Conservation (phyloP, 64 coral and sea anemone genomes). For the Astreopora myriophthalma region DNA sequence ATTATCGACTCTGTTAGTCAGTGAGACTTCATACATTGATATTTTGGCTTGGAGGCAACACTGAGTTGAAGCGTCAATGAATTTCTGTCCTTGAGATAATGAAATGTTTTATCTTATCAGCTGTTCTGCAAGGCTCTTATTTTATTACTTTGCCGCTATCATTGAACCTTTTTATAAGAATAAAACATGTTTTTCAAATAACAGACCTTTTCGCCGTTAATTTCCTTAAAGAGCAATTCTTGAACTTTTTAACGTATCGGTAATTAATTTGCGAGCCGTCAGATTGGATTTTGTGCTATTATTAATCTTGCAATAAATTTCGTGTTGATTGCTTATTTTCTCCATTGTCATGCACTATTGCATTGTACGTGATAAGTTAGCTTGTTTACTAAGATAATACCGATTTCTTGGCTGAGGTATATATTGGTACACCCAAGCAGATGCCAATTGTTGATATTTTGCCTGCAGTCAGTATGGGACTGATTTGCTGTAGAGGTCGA, state of each 20-base stretch:
- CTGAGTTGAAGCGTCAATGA: not conserved
- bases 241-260: not conserved
- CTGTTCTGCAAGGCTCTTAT: not conserved
- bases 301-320: not conserved
- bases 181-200: not conserved
- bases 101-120: not conserved
- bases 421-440: not conserved
- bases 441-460: constrained; percentile 13
- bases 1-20: not conserved
- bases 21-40: not conserved
- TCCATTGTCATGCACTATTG: not conserved
- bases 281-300: not conserved
- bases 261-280: not conserved
- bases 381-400: not conserved
- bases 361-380: not conserved
- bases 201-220: not conserved
- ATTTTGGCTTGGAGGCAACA: not conserved
- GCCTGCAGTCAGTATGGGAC: not conserved
- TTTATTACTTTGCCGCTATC: not conserved
- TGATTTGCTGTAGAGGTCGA: not conserved
- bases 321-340: constrained; percentile 1
- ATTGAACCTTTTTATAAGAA: not conserved
- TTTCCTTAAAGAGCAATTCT: not conserved
- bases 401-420: constrained; percentile 14
- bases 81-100: not conserved